Conservation (phyloP, 2,888 invertebrate species). For the Pterobdella sp. region DNA sequence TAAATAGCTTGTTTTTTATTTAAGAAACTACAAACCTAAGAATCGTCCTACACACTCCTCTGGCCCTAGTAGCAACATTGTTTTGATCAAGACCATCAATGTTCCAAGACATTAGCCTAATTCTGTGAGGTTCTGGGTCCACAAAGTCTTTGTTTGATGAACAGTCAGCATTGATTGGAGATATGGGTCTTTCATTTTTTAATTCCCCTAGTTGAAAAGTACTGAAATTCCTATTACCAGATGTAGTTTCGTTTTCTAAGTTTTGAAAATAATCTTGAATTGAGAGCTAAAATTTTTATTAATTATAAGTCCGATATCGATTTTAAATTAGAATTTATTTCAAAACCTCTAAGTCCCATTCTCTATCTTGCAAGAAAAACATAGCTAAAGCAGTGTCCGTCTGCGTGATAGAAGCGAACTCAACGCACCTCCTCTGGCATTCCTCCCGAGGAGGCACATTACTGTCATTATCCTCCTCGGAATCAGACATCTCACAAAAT, state of each 20-base stretch:
- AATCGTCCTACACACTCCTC: constrained; percentile 54
- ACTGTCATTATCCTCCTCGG: constrained; percentile 24
- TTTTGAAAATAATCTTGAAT: constrained; percentile 20
- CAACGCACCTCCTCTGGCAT: constrained; percentile 51
- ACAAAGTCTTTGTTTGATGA: constrained; percentile 13
- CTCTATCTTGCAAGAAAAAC: constrained; percentile 56
- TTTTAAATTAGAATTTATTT: not conserved
- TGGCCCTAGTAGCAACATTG: constrained; percentile 54
- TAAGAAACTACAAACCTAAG: constrained; percentile 10
- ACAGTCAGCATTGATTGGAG: not conserved
- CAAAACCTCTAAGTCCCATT: constrained; percentile 55
- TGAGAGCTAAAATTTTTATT: not conserved
- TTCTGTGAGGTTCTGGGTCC: constrained; percentile 42
- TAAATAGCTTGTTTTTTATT: not conserved
- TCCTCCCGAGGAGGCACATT: constrained; percentile 39
- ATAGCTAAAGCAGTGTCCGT: constrained; percentile 57
- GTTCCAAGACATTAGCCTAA: constrained; percentile 57
- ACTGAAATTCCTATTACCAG: not conserved
- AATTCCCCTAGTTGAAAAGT: not conserved
- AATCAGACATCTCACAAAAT: constrained; percentile 32
- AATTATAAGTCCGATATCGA: not conserved
- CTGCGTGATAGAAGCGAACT: constrained; percentile 55
- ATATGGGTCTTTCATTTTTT: not conserved
- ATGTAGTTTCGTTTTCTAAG: constrained; percentile 11
- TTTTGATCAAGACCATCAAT: constrained; percentile 57